Conservation (phyloP, 92 coral and sea anemone species). For the Umimayanthus chanpuru region DNA sequence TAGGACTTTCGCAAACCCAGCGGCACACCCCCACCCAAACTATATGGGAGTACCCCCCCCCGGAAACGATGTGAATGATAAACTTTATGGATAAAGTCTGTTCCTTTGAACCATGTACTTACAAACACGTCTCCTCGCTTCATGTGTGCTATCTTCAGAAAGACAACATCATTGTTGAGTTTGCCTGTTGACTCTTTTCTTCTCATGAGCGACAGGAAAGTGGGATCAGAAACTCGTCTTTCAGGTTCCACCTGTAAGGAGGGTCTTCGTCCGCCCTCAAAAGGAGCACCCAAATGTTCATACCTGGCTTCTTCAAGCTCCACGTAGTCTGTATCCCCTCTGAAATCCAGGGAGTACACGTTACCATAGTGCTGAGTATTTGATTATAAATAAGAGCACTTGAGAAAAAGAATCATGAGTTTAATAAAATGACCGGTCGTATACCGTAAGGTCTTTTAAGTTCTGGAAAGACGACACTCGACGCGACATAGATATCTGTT, state of each 20-base stretch:
- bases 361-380: neutral
- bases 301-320: conserved; percentile 57
- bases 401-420: no score
- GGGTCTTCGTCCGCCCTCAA: conserved; percentile 1
- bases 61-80: no score
- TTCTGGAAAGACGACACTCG: no score
- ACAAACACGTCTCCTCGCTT: conserved; percentile 93
- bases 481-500: no score
- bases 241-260: conserved; percentile 47
- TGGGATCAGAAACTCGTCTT: conserved; percentile 42
- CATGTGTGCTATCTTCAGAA: conserved; percentile 79
- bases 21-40: no score
- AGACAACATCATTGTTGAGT: conserved; percentile 79
- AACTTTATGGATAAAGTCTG: neutral
- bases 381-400: no score
- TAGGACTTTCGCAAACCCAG: no score
- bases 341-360: neutral
- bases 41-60: no score
- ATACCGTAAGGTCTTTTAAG: no score
- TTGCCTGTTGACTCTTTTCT: conserved; percentile 63
- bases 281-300: neutral
- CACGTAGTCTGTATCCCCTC: conserved; percentile 65
- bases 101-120: conserved; percentile 43
- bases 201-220: conserved; percentile 73
- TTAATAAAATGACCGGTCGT: no score